A percentile compares a stretch with the other conserved stretches of the same genome.
These are phyloP conservation scores for Anoplolepis gracilipes DNA, from an alignment of 1,140 invertebrate genomes.

Conservation along the genomic window DNA sequence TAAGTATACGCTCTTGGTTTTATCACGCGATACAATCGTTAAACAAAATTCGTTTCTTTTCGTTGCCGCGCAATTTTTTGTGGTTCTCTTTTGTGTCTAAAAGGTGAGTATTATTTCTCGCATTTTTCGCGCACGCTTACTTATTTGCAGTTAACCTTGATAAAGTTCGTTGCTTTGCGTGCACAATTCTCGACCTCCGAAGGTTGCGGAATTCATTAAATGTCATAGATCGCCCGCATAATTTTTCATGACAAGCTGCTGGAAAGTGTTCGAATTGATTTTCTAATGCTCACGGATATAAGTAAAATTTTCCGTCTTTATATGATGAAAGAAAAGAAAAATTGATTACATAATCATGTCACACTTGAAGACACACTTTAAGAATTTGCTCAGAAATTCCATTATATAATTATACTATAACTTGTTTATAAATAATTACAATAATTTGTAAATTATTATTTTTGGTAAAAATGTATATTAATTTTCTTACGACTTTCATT, in stretches of 20 bases:
- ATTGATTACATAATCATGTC: background rate
- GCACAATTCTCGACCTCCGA: slow-evolving; percentile 66
- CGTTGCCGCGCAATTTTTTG: background rate
- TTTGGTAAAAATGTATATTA: background rate
- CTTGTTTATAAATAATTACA: background rate
- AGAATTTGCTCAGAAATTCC: slow-evolving; percentile 11
- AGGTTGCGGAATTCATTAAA: slow-evolving; percentile 68
- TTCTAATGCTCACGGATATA: slow-evolving; percentile 8
- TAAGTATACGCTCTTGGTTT: background rate
- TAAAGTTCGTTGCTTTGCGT: slow-evolving; percentile 71
- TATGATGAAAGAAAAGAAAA: background rate
- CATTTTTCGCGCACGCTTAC: background rate
- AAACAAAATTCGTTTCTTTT: background rate
- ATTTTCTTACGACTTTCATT: slow-evolving; percentile 4
- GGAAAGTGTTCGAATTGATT: slow-evolving; percentile 4
- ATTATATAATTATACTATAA: background rate
- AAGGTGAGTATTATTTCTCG: slow-evolving; percentile 8
- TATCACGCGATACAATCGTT: background rate
- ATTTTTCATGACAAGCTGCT: slow-evolving; percentile 39
- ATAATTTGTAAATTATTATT: slow-evolving; percentile 22
- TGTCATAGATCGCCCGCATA: slow-evolving; percentile 51
- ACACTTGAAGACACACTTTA: background rate
- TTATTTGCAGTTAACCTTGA: slow-evolving; percentile 61
- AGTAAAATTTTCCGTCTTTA: slow-evolving; percentile 9
- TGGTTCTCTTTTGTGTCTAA: background rate